phyloP scores from a whole-genome alignment of 2,797 vertebrate species.

The Eidolon dupreanum region DNA sequence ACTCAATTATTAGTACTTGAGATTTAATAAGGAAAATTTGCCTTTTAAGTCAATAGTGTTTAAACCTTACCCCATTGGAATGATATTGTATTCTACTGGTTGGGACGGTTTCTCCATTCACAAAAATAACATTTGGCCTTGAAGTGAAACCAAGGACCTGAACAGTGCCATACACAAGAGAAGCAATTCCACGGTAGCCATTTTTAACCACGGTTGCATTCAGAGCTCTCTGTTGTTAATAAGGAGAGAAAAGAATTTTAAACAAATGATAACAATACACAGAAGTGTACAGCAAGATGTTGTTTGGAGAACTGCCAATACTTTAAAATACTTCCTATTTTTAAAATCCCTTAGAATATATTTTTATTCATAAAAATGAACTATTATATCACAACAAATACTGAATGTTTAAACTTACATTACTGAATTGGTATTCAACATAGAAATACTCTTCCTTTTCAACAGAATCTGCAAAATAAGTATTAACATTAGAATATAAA shows the following conservation, averaged over 20 bases:
- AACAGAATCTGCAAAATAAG: slow-evolving; percentile 77
- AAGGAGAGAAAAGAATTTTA: slow-evolving; percentile 52
- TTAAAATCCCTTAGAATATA: background rate
- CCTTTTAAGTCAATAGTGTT: background rate
- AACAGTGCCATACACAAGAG: slow-evolving; percentile 69
- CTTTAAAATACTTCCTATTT: background rate
- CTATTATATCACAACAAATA: background rate
- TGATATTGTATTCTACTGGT: slow-evolving; percentile 47
- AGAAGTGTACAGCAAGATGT: background rate
- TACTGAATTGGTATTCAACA: slow-evolving; percentile 71
- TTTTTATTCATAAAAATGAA: slow-evolving; percentile 34
- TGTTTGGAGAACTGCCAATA: slow-evolving; percentile 4
- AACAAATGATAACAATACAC: background rate
- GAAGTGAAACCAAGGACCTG: slow-evolving; percentile 73
- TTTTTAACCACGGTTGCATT: slow-evolving; percentile 78
- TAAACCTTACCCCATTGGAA: slow-evolving; percentile 70
- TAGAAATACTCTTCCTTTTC: slow-evolving; percentile 73
- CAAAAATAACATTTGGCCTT: slow-evolving; percentile 61
- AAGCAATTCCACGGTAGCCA: slow-evolving; percentile 66
- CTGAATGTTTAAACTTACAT: slow-evolving; percentile 71
- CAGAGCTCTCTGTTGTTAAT: slow-evolving; percentile 70
- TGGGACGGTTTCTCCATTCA: slow-evolving; percentile 72
- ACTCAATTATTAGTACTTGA: slow-evolving; percentile 1
- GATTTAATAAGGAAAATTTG: background rate
- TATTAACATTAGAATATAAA: background rate